A percentile compares a stretch with the other conserved stretches of the same genome.
Conservation (phyloP, 1,140 invertebrate species). For the Hyles euphorbiae region DNA sequence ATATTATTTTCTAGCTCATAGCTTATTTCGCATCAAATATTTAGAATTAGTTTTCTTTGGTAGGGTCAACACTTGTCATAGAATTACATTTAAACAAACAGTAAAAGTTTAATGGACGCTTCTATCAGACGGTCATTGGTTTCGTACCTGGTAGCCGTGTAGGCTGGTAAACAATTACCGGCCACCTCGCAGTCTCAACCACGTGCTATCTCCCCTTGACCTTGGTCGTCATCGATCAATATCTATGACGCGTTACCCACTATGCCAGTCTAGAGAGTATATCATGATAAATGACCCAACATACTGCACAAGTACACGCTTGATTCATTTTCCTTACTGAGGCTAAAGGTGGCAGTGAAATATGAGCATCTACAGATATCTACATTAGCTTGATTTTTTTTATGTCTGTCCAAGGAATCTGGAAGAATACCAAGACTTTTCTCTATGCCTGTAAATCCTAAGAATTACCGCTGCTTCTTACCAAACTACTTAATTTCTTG, state of each 20-base stretch:
- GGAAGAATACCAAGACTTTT: too few species aligned
- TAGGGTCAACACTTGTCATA: slow-evolving; percentile 10
- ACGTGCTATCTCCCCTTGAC: slow-evolving; percentile 40
- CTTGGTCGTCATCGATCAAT: slow-evolving; percentile 53
- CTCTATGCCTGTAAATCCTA: too few species aligned
- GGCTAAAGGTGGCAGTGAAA: neutral
- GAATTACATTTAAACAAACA: slow-evolving; percentile 6
- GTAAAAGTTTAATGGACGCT: slow-evolving; percentile 9
- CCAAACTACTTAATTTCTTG: too few species aligned
- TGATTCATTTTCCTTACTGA: neutral
- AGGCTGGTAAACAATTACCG: slow-evolving; percentile 23
- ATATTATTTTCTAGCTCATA: too few species aligned
- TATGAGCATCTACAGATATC: neutral
- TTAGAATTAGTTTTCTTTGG: neutral
- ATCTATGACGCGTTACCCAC: slow-evolving; percentile 37
- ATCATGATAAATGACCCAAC: slow-evolving; percentile 39
- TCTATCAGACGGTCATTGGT: slow-evolving; percentile 22
- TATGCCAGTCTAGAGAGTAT: slow-evolving; percentile 31
- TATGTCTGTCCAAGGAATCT: neutral
- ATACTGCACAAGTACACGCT: neutral
- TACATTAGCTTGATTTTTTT: neutral
- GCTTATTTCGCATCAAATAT: too few species aligned
- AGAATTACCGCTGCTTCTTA: too few species aligned
- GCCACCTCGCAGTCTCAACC: slow-evolving; percentile 27
- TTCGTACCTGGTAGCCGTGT: slow-evolving; percentile 17